A percentile compares a stretch with the other conserved stretches of the same genome.
Conservation (phyloP, 1,140 invertebrate species). For the Choristoneura fumiferana region DNA sequence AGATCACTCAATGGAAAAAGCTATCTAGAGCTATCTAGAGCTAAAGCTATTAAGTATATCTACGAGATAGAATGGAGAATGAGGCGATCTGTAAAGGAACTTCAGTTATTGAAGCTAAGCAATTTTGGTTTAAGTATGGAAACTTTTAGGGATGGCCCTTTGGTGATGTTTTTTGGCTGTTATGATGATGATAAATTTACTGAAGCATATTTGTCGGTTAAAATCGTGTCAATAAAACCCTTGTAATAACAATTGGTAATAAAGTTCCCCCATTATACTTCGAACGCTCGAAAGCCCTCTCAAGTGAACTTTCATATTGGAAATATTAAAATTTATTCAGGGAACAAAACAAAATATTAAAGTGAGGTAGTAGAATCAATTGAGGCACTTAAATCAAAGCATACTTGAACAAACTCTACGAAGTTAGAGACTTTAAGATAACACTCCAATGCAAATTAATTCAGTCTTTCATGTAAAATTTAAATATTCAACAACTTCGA, state of each 20-base stretch:
- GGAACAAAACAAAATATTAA: conserved; percentile 12
- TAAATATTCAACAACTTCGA: conserved; percentile 21
- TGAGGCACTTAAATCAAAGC: conserved; percentile 14
- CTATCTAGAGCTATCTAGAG: too few relatives aligned
- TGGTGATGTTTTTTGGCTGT: too few relatives aligned
- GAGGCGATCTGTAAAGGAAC: too few relatives aligned
- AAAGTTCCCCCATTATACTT: neutral
- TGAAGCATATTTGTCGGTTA: too few relatives aligned
- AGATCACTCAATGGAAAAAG: too few relatives aligned
- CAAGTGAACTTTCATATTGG: conserved; percentile 11
- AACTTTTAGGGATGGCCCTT: too few relatives aligned
- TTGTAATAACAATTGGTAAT: conserved; percentile 7
- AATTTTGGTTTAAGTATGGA: too few relatives aligned
- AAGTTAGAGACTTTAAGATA: conserved; percentile 13
- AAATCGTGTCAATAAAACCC: neutral
- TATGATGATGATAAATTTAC: too few relatives aligned
- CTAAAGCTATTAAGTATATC: too few relatives aligned
- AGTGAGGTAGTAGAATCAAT: conserved; percentile 12
- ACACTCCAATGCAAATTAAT: conserved; percentile 18
- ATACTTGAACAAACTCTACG: conserved; percentile 10
- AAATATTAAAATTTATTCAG: conserved; percentile 19
- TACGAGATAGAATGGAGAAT: too few relatives aligned
- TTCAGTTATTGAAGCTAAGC: too few relatives aligned
- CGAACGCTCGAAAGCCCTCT: neutral
- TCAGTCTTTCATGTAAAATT: conserved; percentile 19